phyloP scores from a whole-genome alignment of 2,888 invertebrate genomes.

The Pollenia griseotomentosa region DNA sequence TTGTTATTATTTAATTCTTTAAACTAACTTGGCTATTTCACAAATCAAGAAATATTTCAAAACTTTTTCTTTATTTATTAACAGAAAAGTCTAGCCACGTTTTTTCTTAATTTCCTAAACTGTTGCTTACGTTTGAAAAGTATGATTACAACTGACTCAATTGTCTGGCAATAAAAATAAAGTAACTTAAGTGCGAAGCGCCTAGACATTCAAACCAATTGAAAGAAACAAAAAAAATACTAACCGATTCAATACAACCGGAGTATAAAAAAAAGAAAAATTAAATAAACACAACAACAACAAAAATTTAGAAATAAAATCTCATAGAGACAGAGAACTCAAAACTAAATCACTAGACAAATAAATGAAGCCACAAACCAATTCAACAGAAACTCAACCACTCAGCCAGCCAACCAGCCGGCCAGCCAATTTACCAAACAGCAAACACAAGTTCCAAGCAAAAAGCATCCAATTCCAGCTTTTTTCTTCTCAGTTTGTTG shows the following conservation, averaged over 20 bases:
- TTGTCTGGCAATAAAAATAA: constrained; percentile 70
- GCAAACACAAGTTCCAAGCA: background rate
- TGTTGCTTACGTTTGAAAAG: constrained; percentile 71
- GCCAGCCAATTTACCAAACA: background rate
- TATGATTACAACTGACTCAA: constrained; percentile 71
- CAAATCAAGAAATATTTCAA: background rate
- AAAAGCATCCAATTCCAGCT: constrained; percentile 20
- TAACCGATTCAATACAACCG: constrained; percentile 21
- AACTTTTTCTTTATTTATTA: constrained; percentile 26
- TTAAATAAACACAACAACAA: constrained; percentile 20
- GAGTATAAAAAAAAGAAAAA: constrained; percentile 12
- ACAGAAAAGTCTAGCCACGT: constrained; percentile 9
- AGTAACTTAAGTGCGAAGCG: constrained; percentile 71
- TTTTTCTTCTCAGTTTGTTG: background rate
- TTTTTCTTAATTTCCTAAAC: constrained; percentile 45
- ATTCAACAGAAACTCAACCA: constrained; percentile 8
- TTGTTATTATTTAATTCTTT: no score
- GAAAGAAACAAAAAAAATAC: constrained; percentile 14
- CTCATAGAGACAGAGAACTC: constrained; percentile 33
- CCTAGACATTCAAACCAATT: constrained; percentile 46
- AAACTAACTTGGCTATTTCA: background rate
- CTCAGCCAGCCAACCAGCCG: background rate
- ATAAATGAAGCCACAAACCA: constrained; percentile 49
- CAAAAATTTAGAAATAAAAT: constrained; percentile 47
- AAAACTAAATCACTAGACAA: constrained; percentile 59